Conservation (phyloP, 2,797 vertebrate genomes). For the Gambelia wislizenii region DNA sequence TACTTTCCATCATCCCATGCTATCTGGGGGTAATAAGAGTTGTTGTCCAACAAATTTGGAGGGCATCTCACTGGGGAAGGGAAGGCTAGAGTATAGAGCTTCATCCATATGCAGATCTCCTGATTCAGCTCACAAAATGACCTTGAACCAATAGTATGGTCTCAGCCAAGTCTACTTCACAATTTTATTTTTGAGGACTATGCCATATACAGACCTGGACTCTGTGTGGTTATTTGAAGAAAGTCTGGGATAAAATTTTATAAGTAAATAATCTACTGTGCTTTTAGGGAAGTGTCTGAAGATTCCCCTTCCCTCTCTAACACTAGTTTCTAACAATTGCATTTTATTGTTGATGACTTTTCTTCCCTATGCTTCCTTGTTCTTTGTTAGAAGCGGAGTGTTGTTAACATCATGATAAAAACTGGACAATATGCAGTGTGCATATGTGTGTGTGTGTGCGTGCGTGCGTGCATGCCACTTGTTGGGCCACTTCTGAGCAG, state of each 20-base stretch:
- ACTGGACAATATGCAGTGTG: neutral
- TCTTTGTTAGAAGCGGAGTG: conserved; percentile 43
- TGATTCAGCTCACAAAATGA: neutral
- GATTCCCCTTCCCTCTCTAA: neutral
- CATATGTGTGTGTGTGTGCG: no score
- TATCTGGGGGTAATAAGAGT: neutral
- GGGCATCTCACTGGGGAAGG: neutral
- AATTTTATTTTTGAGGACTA: neutral
- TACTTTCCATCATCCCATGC: neutral
- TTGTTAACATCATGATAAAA: conserved; percentile 6
- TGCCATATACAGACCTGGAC: neutral
- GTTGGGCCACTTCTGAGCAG: conserved; percentile 28
- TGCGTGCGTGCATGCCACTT: no score
- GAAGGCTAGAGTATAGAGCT: neutral
- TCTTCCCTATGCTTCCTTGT: neutral
- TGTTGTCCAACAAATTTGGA: neutral
- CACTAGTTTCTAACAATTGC: neutral
- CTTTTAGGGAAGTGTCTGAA: neutral
- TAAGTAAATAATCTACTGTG: neutral
- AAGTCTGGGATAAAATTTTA: conserved; percentile 6
- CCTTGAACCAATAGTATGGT: neutral
- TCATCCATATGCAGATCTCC: no score
- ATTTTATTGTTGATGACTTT: neutral
- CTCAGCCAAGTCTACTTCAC: neutral
- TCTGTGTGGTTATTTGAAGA: no score